Base-by-base conservation (phyloP, 2,888 invertebrate genomes). In the Tortrix viridana region DNA sequence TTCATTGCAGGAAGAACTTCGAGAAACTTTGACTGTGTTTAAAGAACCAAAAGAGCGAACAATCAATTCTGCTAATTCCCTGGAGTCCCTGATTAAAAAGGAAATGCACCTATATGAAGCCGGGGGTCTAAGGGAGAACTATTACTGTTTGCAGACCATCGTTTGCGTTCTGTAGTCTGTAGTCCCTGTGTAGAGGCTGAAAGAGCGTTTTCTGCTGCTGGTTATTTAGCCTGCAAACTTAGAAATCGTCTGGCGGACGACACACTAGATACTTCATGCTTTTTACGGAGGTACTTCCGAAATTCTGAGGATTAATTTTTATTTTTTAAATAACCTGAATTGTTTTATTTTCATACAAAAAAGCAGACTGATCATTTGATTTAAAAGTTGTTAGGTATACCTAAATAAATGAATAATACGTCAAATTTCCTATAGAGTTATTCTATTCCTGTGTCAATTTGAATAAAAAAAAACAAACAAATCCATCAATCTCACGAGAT, bases 161-260 rank as follows among this genome's bases (percentile, higher is more conserved):
- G 47, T 41, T 41, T 58, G 19, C 41, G 38, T 23, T 37, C 47
- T 48, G 32, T 52, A 44, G 16, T 59, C 50, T 49, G 48, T 46
- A 61, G n/a, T n/a, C n/a, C 50, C 41, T 44, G 37, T 44, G 55
- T 61, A 46, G 57, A 57, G 53, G 50, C 57, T 19, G 62, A 57
- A 50, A 63, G 57, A 53, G 63, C 57, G 52, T 57, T 63, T 18
- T 63, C 50, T 57, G 57, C 62, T 38, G 26, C 56, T 41, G 56
- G 56, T 44, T 62, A 56, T 32, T 56, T 62, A 44, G 57, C 52
- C 20, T 44, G 50, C 23, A 56, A 50, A 16, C 44, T 57, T 37
- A 56, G 62, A 57, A 52, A 52, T 50, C 44, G 50, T 41, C 57
- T 52, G 44, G 56, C 52, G 32, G 46, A 56, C 37, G 56, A 26